These are phyloP conservation scores for Romanomermis culicivorax DNA, from an alignment of 2,888 invertebrate species.

Conservation along the genomic window DNA sequence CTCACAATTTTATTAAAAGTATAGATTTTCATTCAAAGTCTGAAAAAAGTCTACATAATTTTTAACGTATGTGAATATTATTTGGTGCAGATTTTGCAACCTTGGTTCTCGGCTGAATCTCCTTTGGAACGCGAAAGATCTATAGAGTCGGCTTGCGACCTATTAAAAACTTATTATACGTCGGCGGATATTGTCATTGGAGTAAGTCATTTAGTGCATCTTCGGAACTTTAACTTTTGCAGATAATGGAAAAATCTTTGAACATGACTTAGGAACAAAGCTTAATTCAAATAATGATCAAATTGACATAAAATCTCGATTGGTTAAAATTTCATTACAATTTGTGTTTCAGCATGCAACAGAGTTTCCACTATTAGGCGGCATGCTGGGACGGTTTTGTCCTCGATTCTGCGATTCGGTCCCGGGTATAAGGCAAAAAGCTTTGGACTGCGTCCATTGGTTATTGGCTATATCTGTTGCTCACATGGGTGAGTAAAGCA, in stretches of 20 bases:
- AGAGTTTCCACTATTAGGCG: slow-evolving; percentile 23
- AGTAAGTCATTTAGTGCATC: no score
- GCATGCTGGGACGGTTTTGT: slow-evolving; percentile 22
- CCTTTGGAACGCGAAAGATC: slow-evolving; percentile 9
- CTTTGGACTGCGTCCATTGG: slow-evolving; percentile 17
- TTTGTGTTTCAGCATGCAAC: slow-evolving; percentile 16
- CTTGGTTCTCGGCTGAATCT: slow-evolving; percentile 7
- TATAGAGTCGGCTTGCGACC: background rate
- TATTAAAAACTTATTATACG: slow-evolving; percentile 9
- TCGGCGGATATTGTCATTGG: slow-evolving; percentile 7
- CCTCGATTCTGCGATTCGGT: slow-evolving; percentile 24
- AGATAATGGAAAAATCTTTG: no score
- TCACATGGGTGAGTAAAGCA: slow-evolving; percentile 14
- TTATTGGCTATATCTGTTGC: slow-evolving; percentile 16
- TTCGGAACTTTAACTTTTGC: background rate
- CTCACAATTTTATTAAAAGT: slow-evolving; percentile 5
- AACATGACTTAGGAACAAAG: no score
- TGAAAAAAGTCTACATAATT: no score
- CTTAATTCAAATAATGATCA: no score
- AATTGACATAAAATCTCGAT: no score
- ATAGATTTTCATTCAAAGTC: no score
- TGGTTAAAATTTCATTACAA: slow-evolving; percentile 1
- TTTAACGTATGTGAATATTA: no score
- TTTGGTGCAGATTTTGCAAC: slow-evolving; percentile 10
- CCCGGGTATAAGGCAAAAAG: slow-evolving; percentile 18